Conservation (phyloP, 1,140 invertebrate genomes). For the Copidosoma floridanum region DNA sequence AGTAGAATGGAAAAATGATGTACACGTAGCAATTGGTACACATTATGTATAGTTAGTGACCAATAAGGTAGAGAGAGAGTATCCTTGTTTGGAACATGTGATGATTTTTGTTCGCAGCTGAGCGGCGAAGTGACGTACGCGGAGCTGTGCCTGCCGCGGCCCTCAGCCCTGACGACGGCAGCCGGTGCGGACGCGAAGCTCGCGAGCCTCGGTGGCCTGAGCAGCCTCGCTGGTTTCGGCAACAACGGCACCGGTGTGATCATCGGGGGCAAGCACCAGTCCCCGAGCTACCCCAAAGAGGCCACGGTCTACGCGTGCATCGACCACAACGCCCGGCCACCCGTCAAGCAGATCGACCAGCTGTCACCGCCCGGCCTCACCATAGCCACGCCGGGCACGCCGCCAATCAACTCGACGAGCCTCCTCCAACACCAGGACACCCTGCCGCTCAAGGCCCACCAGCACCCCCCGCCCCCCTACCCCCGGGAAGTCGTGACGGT, state of each 20-base stretch:
- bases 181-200: constrained; percentile 55
- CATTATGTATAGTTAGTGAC: too few relatives aligned
- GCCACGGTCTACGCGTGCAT: constrained; percentile 71
- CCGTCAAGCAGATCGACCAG: constrained; percentile 42
- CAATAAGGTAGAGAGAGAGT: too few relatives aligned
- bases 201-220: constrained; percentile 38
- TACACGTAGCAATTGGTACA: too few relatives aligned
- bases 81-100: too few relatives aligned
- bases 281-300: constrained; percentile 47
- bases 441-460: not conserved
- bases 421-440: constrained; percentile 2
- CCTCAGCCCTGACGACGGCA: constrained; percentile 56
- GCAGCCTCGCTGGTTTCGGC: constrained; percentile 44
- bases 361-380: constrained; percentile 35
- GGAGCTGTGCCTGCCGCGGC: constrained; percentile 63
- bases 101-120: constrained; percentile 42
- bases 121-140: constrained; percentile 71
- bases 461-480: constrained; percentile 39
- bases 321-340: constrained; percentile 59
- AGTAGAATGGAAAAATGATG: too few relatives aligned
- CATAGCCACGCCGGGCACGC: constrained; percentile 36
- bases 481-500: constrained; percentile 77
- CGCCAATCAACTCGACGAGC: constrained; percentile 32
- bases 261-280: constrained; percentile 46
- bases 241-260: constrained; percentile 43